Base-by-base conservation (phyloP, 2,113 vertebrate species). In the Nyctereutes procyonoides region DNA sequence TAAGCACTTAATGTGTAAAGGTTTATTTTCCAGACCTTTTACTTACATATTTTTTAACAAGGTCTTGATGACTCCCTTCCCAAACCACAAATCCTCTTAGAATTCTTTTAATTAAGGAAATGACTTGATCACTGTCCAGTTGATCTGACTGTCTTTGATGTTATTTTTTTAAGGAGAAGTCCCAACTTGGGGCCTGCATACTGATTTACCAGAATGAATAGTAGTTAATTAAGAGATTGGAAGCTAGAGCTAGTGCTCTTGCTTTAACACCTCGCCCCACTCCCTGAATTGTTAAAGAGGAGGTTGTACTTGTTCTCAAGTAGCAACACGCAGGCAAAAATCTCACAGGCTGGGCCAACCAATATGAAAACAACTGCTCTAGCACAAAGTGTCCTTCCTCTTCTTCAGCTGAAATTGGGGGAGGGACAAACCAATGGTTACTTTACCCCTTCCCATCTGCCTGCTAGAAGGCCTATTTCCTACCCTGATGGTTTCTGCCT, bases 401-500 rank as follows among this genome's bases (percentile, higher is more conserved):
- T 74, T 82, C 93, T 97, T 90, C 30, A 94, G 93, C 96, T 96
- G 76, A 93, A 98, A 95, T 96, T 48, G 98, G 98, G 98, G 98
- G 98, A 98, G 98, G 98, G 97, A 96, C 96, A 97, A 98, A 97
- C 98, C 97, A 94, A 9, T 5, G 95, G 62, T 96, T 98, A 63
- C 96, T 94, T 86, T 83, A 97, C 92, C 96, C 97, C 87, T 86
- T 97, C 97, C 98, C 95, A 43, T 98, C 99, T 99, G 98, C 99
- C 99, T 98, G 98, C 99, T 99, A 96, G 98, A 98, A 98, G 98
- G 98, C 98, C 99, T 99, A 60, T 99, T 99, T 98, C 99, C 98
- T 99, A 98, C 99, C 99, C 99, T 99, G 96, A 99, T 99, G 99
- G 99, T 99, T 99, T 99, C 99, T 99, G 99, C 99, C 99, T 99